Evolutionary conservation across 2,113 vertebrate species (phyloP), one percentile per base, ranked within the genome.

Genomic region (Casuarius casuarius): DNA sequence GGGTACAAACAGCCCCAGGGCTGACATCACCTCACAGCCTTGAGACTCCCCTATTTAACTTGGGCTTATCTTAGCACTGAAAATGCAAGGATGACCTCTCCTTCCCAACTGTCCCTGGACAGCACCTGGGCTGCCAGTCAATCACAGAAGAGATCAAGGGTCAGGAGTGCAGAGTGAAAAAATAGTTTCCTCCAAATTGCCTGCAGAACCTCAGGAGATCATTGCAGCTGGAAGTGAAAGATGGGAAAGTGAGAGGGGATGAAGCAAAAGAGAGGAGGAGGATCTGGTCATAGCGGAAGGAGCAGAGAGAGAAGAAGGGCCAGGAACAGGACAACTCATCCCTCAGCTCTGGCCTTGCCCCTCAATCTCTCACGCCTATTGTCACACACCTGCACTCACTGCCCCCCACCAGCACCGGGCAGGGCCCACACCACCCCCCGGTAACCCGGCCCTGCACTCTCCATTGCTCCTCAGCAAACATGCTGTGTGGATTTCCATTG

Each of bases 111-210:
- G 1, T 33, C 46, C 85, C 84, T 19, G 65, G 67, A 18, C 83
- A 81, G 84, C 68, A 78, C 56, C 77, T 82, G 87, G 71, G 74
- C 74, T 96, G 90, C 90, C 87, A 82, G 82, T 58, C 87, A 82
- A 77, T 62, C 91, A 94, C 70, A 35, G 54, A 44, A 77, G 65
- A 88, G 86, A 80, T 77, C 33, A 74, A 58, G 65, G 68, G 73
- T 86, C 72, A 84, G 58, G 65, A 63, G 21, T 87, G 73, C 33
- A 94, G 61, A 63, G 68, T 0, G 1, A 71, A 86, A 66, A 54
- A 83, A 65, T 6, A 88, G 28, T 61, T 90, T 15, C 35, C 48
- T 96, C 38, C 72, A 77, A 75, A 88, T 76, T 84, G 67, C 33
- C 87, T 87, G 84, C 67, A 68, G 74, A 84, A 85, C 61, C 77